Percentiles rank a stretch among this genome's conserved stretches.
Conservation (phyloP, 2,888 invertebrate species). For the Helobdella robusta region DNA sequence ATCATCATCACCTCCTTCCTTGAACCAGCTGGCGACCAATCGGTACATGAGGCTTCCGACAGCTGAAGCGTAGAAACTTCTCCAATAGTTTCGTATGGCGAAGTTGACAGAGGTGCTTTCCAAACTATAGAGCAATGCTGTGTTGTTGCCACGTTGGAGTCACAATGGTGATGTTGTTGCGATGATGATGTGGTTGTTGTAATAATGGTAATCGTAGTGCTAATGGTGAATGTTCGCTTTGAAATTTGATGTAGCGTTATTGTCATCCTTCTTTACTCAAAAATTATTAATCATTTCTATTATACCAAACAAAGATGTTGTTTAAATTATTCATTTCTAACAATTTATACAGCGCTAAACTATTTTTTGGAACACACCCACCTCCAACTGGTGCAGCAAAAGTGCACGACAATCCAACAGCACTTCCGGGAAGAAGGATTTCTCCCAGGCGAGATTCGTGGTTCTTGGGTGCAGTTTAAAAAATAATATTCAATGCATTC, state of each 20-base stretch:
- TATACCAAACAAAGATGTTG: too few relatives aligned
- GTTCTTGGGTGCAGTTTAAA: too few relatives aligned
- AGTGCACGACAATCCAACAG: conserved; percentile 84
- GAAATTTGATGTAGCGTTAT: too few relatives aligned
- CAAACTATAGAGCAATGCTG: conserved; percentile 92
- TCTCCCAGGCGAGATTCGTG: conserved; percentile 81
- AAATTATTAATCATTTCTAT: too few relatives aligned
- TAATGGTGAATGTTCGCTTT: not conserved
- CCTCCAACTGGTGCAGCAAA: conserved; percentile 94
- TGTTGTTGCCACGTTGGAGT: conserved; percentile 42
- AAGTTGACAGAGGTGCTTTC: conserved; percentile 98
- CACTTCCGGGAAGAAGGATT: conserved; percentile 95
- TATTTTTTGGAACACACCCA: too few relatives aligned
- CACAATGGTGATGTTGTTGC: not conserved
- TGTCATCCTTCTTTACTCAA: too few relatives aligned
- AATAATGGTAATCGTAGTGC: not conserved
- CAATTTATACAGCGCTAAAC: too few relatives aligned
- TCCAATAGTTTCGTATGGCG: conserved; percentile 94
- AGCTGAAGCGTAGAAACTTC: conserved; percentile 94
- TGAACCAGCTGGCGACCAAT: conserved; percentile 85
- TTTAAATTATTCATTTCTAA: too few relatives aligned
- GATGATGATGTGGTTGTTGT: not conserved
- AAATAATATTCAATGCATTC: too few relatives aligned
- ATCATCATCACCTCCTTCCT: conserved; percentile 59
- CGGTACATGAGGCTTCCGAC: conserved; percentile 92